phyloP scores from a whole-genome alignment of 2,888 invertebrate species.

The Drosophila quinaria region DNA sequence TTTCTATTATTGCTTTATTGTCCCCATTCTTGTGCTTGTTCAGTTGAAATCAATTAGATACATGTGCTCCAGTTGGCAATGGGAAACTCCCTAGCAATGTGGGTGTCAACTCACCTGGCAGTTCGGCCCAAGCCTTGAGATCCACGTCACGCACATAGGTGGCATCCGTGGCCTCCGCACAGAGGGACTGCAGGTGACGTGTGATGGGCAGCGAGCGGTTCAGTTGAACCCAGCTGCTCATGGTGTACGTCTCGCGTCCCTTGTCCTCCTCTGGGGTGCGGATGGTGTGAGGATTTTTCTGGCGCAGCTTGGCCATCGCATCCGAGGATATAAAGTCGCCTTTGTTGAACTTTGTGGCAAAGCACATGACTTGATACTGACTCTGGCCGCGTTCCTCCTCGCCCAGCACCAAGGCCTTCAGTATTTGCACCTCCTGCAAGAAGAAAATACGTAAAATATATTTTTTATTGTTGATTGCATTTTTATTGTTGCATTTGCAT shows the following conservation, averaged over 20 bases:
- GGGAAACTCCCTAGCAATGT: constrained; percentile 20
- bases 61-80: neutral
- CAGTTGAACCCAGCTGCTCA: constrained; percentile 93
- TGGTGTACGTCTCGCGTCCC: constrained; percentile 92
- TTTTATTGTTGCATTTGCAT: neutral
- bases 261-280: constrained; percentile 96
- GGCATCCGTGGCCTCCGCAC: constrained; percentile 91
- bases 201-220: constrained; percentile 90
- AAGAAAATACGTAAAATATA: neutral
- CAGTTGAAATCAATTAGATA: constrained; percentile 24
- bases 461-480: neutral
- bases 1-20: neutral
- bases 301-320: constrained; percentile 97
- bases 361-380: constrained; percentile 96
- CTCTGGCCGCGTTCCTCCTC: constrained; percentile 97
- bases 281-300: constrained; percentile 95
- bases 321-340: constrained; percentile 98
- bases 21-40: neutral
- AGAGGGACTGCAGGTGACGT: constrained; percentile 91
- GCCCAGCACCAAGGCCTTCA: constrained; percentile 94
- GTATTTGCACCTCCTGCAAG: constrained; percentile 94
- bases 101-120: constrained; percentile 89
- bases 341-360: constrained; percentile 95
- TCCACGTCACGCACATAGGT: constrained; percentile 93
- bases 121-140: constrained; percentile 91